phyloP scores from a whole-genome alignment of 2,888 invertebrate species.

The Tineola bisselliella region DNA sequence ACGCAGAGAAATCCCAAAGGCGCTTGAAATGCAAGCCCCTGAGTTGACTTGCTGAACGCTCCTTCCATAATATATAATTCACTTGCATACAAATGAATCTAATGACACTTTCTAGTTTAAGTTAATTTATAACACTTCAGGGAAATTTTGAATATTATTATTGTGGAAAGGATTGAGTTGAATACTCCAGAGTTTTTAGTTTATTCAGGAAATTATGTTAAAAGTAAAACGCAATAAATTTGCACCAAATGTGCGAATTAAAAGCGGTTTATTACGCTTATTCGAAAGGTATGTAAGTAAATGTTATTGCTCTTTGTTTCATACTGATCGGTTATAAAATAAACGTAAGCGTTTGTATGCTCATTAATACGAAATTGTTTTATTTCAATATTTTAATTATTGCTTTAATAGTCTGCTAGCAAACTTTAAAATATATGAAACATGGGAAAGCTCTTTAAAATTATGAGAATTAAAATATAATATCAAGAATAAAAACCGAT shows the following conservation, averaged over 20 bases:
- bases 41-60: constrained; percentile 38
- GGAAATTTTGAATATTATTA: background rate
- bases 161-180: too few relatives aligned
- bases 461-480: background rate
- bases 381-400: too few relatives aligned
- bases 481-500: background rate
- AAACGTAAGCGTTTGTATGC: too few relatives aligned
- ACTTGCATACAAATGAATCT: constrained; percentile 47
- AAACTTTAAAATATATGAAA: too few relatives aligned
- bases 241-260: background rate
- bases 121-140: background rate
- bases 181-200: background rate
- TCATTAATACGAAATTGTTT: too few relatives aligned
- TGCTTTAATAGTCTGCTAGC: too few relatives aligned
- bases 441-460: background rate
- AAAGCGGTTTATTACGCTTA: background rate
- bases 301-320: too few relatives aligned
- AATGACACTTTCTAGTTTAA: constrained; percentile 38
- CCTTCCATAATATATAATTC: constrained; percentile 30
- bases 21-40: constrained; percentile 17
- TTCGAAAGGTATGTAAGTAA: too few relatives aligned
- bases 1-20: constrained; percentile 33
- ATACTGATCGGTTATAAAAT: too few relatives aligned
- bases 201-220: background rate
- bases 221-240: background rate